Evolutionary conservation across 1,140 invertebrate genomes (phyloP), one percentile per base, ranked within the genome.

Genomic region (Drosophila nannoptera): DNA sequence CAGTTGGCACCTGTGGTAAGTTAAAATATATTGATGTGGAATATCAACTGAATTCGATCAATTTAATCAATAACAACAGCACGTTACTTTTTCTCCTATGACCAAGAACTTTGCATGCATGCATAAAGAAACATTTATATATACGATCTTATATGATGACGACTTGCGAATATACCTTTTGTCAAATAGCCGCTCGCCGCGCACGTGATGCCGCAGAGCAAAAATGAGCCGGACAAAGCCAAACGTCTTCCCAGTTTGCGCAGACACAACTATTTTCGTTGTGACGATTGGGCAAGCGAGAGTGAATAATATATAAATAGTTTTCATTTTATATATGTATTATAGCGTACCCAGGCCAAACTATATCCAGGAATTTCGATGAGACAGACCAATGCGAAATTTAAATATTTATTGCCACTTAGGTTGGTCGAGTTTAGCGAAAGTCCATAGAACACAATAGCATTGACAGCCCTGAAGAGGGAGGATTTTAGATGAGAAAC

Each of bases 391-490:
- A 93, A 75, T 4, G 90, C 87, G 71, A 93, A 93, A 78, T 92
- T 93, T 2, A 92, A 71, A 77, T 93, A 93, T 75, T 92, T 92
- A 78, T 94, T 92, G 9, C 93, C 93, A 69, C 92, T 92, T 40
- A 95, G 89, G 69, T 92, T 92, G 3, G 92, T 93, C 0, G 93
- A 92, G 76, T 94, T 94, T 14, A 95, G 89, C 0, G 94, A 93
- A 8, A 95, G 83, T 4, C 94, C 94, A 77, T 95, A 95, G 74
- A 93, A 95, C 2, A 95, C 92, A 59, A 94, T 92, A 5, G 92
- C 91, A 87, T 93, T 94, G 4, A 93, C 92, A 12, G 92, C 91
- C 94, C 94, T 94, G 59, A 90, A 90, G 61, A 90, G 52, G 32
- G 36, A 9, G 4, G 8, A 35, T 14, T 16, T 14, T 16, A 6